Conservation (phyloP, 2,888 invertebrate species). For the Ormyrus labotus region DNA sequence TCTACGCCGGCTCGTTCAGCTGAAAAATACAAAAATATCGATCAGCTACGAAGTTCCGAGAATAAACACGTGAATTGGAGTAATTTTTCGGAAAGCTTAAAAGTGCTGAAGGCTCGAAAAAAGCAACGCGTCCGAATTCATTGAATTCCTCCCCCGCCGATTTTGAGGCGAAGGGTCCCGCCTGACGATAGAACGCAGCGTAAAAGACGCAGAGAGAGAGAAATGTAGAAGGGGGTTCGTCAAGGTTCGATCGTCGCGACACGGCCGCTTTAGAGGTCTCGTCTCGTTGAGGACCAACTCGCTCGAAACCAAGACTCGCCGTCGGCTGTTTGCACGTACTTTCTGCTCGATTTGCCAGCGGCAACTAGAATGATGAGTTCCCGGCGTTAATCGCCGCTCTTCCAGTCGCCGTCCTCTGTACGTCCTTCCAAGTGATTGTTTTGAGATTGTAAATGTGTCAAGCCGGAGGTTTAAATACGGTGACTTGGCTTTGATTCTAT, state of each 20-base stretch:
- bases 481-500: too few species aligned
- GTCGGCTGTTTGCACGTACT: neutral
- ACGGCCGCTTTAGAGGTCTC: constrained; percentile 3
- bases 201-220: neutral
- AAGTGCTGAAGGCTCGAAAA: too few species aligned
- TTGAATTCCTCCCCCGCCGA: too few species aligned
- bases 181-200: neutral
- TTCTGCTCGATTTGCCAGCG: constrained; percentile 23
- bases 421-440: too few species aligned
- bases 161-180: too few species aligned
- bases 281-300: constrained; percentile 34
- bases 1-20: constrained; percentile 22
- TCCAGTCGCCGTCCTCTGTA: too few species aligned
- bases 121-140: too few species aligned
- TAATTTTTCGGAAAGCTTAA: too few species aligned
- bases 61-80: too few species aligned
- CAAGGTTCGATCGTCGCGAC: constrained; percentile 58
- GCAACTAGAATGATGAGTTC: neutral
- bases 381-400: neutral
- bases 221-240: constrained; percentile 50
- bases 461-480: too few species aligned
- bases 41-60: too few species aligned
- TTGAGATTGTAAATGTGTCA: too few species aligned
- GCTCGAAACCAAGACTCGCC: constrained; percentile 7
- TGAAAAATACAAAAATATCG: neutral